Evolutionary conservation across 2,888 invertebrate species (phyloP).

Genomic region (Agrotis exclamationis): DNA sequence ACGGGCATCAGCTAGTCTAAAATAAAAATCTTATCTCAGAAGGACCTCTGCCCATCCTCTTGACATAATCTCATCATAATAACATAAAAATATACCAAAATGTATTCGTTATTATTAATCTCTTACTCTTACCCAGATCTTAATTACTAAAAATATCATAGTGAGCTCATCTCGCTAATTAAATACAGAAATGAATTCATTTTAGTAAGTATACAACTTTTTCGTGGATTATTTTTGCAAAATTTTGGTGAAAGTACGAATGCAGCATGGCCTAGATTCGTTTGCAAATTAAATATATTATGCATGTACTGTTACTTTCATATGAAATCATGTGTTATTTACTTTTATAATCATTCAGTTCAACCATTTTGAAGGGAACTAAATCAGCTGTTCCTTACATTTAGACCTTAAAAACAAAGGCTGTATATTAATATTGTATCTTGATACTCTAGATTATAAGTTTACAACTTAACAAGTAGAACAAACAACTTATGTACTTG

Average conservation of each 20-base stretch:
- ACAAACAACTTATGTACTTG: conserved; percentile 12
- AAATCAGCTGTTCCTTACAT: too few relatives aligned
- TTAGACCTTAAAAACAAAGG: too few relatives aligned
- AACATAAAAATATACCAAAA: conserved; percentile 7
- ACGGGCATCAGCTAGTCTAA: too few relatives aligned
- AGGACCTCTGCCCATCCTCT: not conserved
- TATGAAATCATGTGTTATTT: not conserved
- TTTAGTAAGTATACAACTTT: conserved; percentile 26
- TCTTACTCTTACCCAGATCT: conserved; percentile 43
- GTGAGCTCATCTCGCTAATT: conserved; percentile 53
- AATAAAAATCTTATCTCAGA: not conserved
- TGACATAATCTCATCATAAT: not conserved
- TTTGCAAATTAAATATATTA: conserved; percentile 33
- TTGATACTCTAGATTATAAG: not conserved
- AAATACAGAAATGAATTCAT: conserved; percentile 41
- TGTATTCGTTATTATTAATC: conserved; percentile 28
- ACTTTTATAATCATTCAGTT: too few relatives aligned
- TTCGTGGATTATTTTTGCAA: conserved; percentile 45
- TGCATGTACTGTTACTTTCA: conserved; percentile 39
- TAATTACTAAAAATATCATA: conserved; percentile 47
- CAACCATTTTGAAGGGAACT: too few relatives aligned
- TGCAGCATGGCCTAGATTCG: conserved; percentile 38
- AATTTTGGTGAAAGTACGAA: conserved; percentile 55
- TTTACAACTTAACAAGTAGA: not conserved
- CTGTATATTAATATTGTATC: not conserved